Evolutionary conservation across 2,797 vertebrate species (phyloP).

Genomic region (Sus cebifrons): DNA sequence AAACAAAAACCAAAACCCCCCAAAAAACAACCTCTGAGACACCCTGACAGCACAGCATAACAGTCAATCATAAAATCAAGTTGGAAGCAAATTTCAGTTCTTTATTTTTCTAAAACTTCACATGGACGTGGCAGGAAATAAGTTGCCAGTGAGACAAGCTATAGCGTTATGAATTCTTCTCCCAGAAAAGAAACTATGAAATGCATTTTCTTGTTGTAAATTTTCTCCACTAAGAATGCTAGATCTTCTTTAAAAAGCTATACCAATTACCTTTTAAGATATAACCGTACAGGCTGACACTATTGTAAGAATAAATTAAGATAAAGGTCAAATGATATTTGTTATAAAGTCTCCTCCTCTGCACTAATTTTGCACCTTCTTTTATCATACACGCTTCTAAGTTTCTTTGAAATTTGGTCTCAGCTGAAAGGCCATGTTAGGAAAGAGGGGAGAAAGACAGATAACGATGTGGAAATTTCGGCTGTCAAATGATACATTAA

Average conservation of each 20-base stretch:
- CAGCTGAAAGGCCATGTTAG: not conserved
- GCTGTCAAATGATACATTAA: constrained; percentile 39
- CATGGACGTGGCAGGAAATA: constrained; percentile 76
- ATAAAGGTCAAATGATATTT: constrained; percentile 72
- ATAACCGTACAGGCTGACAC: not conserved
- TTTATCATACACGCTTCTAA: not conserved
- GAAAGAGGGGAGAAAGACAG: not conserved
- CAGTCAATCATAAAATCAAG: constrained; percentile 83
- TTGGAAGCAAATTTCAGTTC: constrained; percentile 83
- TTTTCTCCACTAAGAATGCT: constrained; percentile 80
- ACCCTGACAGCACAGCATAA: constrained; percentile 69
- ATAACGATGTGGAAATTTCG: not conserved
- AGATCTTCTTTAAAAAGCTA: constrained; percentile 80
- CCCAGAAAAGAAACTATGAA: constrained; percentile 81
- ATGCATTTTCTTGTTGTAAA: constrained; percentile 70
- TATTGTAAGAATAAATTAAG: constrained; percentile 62
- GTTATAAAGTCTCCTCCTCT: constrained; percentile 37
- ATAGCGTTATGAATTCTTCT: constrained; percentile 81
- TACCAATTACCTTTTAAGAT: constrained; percentile 79
- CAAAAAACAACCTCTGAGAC: constrained; percentile 64
- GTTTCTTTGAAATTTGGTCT: constrained; percentile 64
- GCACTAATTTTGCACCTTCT: not conserved
- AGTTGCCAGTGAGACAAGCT: constrained; percentile 73
- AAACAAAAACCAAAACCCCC: not conserved
- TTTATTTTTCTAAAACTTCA: constrained; percentile 81